These are phyloP conservation scores for Sebastes wilsoni DNA, from an alignment of 2,797 vertebrate genomes.

Conservation along the genomic window DNA sequence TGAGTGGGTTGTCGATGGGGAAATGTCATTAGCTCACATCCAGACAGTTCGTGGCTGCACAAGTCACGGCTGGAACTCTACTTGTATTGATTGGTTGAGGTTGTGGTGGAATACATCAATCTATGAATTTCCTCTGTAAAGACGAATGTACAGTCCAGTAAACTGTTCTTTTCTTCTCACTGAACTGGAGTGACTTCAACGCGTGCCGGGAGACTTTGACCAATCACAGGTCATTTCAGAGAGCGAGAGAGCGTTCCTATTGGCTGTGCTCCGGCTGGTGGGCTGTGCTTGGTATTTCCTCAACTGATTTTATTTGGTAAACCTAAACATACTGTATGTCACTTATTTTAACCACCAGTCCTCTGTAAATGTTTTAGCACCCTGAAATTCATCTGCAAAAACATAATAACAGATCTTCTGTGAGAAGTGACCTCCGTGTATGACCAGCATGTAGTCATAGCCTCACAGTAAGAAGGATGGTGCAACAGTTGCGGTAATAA, in stretches of 20 bases:
- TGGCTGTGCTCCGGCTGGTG: too few species aligned
- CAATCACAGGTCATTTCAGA: too few species aligned
- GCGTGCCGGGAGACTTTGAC: neutral
- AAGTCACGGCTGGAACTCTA: neutral
- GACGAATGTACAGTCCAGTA: neutral
- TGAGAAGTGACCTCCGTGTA: neutral
- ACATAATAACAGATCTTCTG: too few species aligned
- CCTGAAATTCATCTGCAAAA: too few species aligned
- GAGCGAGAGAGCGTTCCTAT: too few species aligned
- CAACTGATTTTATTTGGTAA: too few species aligned
- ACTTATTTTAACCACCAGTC: too few species aligned
- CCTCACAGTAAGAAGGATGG: neutral
- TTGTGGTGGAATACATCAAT: neutral
- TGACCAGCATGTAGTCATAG: neutral
- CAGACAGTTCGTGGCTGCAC: constrained; percentile 30
- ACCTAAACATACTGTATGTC: too few species aligned
- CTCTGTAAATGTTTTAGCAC: too few species aligned
- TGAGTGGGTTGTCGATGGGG: neutral
- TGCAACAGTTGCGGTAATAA: neutral
- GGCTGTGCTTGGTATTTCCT: too few species aligned
- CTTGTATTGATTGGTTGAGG: neutral
- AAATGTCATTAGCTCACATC: constrained; percentile 1
- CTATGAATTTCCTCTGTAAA: neutral
- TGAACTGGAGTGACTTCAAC: neutral
- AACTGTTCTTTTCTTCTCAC: neutral